phyloP scores from a whole-genome alignment of 53 echinoderm and acorn worm genomes.

The Luidia sarsii region DNA sequence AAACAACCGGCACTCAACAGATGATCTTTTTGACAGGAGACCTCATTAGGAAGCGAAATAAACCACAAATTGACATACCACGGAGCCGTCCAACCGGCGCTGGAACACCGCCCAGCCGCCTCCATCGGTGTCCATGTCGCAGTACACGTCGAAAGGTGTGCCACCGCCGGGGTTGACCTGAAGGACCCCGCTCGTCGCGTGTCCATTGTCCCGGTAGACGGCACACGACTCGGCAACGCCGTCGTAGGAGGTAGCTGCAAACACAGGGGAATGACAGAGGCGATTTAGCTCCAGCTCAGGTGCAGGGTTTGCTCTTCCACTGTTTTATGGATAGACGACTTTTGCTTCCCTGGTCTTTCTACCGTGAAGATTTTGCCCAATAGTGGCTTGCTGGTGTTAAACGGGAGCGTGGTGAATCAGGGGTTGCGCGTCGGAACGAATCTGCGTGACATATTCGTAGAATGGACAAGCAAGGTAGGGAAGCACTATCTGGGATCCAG shows the following conservation, averaged over 20 bases:
- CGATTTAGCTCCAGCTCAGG: too few relatives aligned
- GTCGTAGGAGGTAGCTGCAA: conserved; percentile 66
- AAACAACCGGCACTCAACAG: not conserved
- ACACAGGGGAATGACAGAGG: too few relatives aligned
- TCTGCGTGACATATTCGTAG: too few relatives aligned
- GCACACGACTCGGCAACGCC: conserved; percentile 65
- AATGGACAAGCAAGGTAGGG: too few relatives aligned
- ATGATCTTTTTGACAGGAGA: not conserved
- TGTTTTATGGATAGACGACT: too few relatives aligned
- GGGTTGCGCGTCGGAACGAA: too few relatives aligned
- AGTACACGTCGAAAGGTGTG: conserved; percentile 71
- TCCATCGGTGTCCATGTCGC: conserved; percentile 80
- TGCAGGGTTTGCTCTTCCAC: too few relatives aligned
- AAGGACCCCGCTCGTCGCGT: conserved; percentile 72
- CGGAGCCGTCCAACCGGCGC: conserved; percentile 73
- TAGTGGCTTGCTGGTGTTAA: too few relatives aligned
- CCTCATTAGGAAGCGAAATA: not conserved
- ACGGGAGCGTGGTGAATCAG: too few relatives aligned
- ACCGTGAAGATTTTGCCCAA: too few relatives aligned
- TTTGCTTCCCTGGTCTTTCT: too few relatives aligned
- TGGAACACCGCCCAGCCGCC: conserved; percentile 83
- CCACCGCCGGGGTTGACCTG: conserved; percentile 68
- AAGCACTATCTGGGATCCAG: too few relatives aligned
- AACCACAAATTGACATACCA: not conserved
- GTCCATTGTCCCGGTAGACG: conserved; percentile 66